These are phyloP conservation scores for Lordiphosa mommai DNA, from an alignment of 1,140 invertebrate species.

Conservation along the genomic window DNA sequence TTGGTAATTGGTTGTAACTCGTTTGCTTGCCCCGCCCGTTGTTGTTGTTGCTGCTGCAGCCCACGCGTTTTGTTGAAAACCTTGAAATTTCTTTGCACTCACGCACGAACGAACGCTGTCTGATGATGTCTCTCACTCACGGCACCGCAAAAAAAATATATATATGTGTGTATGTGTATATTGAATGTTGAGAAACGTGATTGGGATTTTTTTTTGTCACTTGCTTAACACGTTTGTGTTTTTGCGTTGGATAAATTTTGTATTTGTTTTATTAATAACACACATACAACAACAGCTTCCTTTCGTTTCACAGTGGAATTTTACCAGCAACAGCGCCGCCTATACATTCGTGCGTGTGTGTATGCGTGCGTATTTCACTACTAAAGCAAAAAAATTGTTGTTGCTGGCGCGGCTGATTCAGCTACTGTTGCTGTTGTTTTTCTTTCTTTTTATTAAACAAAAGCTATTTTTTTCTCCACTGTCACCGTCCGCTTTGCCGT, in stretches of 20 bases:
- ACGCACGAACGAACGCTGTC: slow-evolving; percentile 14
- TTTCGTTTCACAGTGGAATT: slow-evolving; percentile 66
- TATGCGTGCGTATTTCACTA: slow-evolving; percentile 50
- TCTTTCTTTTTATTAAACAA: slow-evolving; percentile 35
- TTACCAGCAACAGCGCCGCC: slow-evolving; percentile 55
- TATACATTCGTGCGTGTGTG: slow-evolving; percentile 15
- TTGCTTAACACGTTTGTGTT: slow-evolving; percentile 17
- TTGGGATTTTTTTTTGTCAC: slow-evolving; percentile 14
- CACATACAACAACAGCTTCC: slow-evolving; percentile 56
- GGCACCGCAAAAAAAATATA: slow-evolving; percentile 9
- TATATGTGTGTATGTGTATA: no score
- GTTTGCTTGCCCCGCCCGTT: slow-evolving; percentile 21
- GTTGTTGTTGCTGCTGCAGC: slow-evolving; percentile 4
- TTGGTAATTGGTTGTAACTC: slow-evolving; percentile 23
- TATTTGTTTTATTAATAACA: slow-evolving; percentile 69
- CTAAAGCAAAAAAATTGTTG: slow-evolving; percentile 57
- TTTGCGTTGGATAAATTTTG: slow-evolving; percentile 53
- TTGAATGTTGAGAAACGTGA: slow-evolving; percentile 64
- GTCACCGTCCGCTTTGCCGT: slow-evolving; percentile 44
- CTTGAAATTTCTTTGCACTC: slow-evolving; percentile 52
- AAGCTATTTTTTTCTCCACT: slow-evolving; percentile 41
- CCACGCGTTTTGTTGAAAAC: slow-evolving; percentile 40
- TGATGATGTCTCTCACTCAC: slow-evolving; percentile 10
- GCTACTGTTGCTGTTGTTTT: slow-evolving; percentile 41
- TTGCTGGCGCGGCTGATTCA: slow-evolving; percentile 39